These are phyloP conservation scores for Scolopax rusticola DNA, from an alignment of 2,797 vertebrate species.

Conservation along the genomic window DNA sequence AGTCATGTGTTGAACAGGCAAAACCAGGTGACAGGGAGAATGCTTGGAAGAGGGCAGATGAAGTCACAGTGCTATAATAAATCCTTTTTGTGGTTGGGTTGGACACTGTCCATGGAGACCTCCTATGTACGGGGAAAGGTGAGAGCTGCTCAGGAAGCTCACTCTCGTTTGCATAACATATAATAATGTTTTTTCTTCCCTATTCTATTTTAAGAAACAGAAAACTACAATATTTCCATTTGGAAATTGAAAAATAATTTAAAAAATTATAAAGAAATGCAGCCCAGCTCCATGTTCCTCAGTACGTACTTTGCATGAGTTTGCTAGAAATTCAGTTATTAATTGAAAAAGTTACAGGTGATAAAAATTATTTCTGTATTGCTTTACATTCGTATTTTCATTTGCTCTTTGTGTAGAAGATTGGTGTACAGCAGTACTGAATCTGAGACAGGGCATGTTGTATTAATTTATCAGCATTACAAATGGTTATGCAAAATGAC, in stretches of 20 bases:
- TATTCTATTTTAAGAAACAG: neutral
- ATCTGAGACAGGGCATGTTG: neutral
- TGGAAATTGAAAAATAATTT: neutral
- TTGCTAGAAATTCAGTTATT: neutral
- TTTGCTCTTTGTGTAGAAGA: neutral
- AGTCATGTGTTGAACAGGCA: fast-evolving
- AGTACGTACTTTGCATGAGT: fast-evolving
- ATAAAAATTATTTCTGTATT: neutral
- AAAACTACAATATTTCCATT: neutral
- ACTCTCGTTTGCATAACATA: neutral
- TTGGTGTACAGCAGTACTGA: neutral
- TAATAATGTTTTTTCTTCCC: neutral
- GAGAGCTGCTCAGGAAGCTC: neutral
- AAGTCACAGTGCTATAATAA: neutral
- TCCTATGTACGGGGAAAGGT: neutral
- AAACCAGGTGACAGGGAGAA: neutral
- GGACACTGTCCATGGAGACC: neutral
- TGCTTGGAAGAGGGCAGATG: neutral
- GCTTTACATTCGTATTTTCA: neutral
- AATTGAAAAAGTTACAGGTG: neutral
- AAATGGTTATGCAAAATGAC: neutral
- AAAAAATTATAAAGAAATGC: neutral
- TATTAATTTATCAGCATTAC: neutral
- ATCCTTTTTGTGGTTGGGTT: neutral
- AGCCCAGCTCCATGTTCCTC: neutral